Conservation (phyloP, 2,797 vertebrate genomes). For the Natrix natrix region DNA sequence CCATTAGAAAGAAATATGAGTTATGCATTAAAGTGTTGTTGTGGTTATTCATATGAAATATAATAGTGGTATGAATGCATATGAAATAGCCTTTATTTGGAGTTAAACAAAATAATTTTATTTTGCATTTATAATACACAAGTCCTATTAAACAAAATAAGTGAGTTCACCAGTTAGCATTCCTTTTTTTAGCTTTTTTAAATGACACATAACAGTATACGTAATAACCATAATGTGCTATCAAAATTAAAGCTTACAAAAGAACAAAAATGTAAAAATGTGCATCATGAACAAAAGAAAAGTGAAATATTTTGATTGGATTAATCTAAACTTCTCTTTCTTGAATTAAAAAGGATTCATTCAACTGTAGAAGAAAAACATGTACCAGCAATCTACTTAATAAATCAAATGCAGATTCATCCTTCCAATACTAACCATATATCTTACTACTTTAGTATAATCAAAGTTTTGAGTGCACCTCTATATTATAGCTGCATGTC, state of each 20-base stretch:
- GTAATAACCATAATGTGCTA: background rate
- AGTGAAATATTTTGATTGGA: background rate
- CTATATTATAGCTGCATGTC: background rate
- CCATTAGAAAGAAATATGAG: background rate
- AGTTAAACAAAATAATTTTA: background rate
- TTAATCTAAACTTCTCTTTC: background rate
- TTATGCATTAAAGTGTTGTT: background rate
- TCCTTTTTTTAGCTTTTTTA: background rate
- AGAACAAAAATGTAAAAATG: background rate
- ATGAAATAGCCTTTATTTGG: background rate
- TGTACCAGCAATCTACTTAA: background rate
- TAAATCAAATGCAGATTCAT: background rate
- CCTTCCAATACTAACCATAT: background rate
- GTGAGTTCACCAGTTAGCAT: background rate
- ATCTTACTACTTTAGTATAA: conserved; percentile 7
- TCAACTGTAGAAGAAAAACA: background rate
- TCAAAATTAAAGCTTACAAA: background rate
- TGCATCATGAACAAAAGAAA: background rate
- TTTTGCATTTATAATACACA: background rate
- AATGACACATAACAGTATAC: background rate
- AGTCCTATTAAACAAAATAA: background rate
- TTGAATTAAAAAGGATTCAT: background rate
- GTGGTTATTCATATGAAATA: background rate
- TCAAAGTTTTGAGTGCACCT: background rate
- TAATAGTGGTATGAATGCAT: background rate